phyloP scores from a whole-genome alignment of 2,113 vertebrate genomes.

The Himantopus leucocephalus region DNA sequence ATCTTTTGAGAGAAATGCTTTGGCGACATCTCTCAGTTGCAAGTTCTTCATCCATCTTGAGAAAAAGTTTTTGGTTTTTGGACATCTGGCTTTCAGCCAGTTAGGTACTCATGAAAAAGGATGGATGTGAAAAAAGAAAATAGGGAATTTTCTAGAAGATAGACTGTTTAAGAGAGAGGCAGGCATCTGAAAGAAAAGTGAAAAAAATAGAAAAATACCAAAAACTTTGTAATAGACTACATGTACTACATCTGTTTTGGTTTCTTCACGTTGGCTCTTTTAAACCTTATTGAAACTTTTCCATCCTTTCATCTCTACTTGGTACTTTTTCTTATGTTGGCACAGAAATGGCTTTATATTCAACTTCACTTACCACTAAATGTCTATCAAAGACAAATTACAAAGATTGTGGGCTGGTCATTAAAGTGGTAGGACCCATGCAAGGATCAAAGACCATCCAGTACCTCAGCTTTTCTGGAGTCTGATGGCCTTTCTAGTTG shows the following conservation, averaged over 20 bases:
- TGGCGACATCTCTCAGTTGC: not conserved
- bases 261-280: not conserved
- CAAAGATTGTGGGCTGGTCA: not conserved
- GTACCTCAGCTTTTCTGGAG: not conserved
- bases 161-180: not conserved
- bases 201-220: not conserved
- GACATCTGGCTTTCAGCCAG: not conserved
- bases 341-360: not conserved
- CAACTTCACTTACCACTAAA: not conserved
- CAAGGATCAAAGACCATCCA: not conserved
- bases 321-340: not conserved
- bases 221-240: not conserved
- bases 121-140: not conserved
- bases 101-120: not conserved
- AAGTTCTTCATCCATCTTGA: not conserved
- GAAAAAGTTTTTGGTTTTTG: not conserved
- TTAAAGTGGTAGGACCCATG: not conserved
- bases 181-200: not conserved
- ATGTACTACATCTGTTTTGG: not conserved
- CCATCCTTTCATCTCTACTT: not conserved
- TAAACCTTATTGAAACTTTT: not conserved
- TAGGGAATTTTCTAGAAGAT: not conserved
- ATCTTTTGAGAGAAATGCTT: not conserved
- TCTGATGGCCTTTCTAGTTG: not conserved
- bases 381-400: not conserved